These are phyloP conservation scores for Berghia stephanieae DNA, from an alignment of 1,140 invertebrate genomes.

Conservation along the genomic window DNA sequence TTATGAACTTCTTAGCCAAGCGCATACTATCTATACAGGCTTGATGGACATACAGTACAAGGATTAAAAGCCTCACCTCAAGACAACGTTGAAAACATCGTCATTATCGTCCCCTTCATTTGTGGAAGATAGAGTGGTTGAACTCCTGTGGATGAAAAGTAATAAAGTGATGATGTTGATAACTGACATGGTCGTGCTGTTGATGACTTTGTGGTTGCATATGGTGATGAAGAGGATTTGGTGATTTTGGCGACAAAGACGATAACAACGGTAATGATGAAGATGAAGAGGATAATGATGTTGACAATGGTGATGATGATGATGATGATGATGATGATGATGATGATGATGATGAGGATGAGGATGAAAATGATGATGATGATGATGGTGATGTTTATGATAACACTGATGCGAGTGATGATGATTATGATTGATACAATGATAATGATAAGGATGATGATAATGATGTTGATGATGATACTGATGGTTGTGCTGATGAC, in stretches of 20 bases:
- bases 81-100: slow-evolving; percentile 23
- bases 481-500: neutral
- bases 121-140: neutral
- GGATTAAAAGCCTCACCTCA: neutral
- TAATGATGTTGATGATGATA: too few species aligned
- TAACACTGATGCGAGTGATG: neutral
- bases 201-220: neutral
- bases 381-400: neutral
- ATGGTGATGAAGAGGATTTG: neutral
- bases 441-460: neutral
- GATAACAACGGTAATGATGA: neutral
- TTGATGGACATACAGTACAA: neutral
- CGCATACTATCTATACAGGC: neutral
- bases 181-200: neutral
- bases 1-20: neutral
- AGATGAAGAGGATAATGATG: neutral
- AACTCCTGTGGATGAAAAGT: neutral
- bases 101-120: neutral
- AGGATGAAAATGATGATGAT: neutral
- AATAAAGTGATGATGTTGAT: neutral
- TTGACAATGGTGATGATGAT: neutral
- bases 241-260: neutral
- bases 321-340: slow-evolving; percentile 8
- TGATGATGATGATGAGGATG: neutral
- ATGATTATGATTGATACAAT: neutral